phyloP scores from a whole-genome alignment of 2,888 invertebrate genomes.

The Andrena chrysosceles region DNA sequence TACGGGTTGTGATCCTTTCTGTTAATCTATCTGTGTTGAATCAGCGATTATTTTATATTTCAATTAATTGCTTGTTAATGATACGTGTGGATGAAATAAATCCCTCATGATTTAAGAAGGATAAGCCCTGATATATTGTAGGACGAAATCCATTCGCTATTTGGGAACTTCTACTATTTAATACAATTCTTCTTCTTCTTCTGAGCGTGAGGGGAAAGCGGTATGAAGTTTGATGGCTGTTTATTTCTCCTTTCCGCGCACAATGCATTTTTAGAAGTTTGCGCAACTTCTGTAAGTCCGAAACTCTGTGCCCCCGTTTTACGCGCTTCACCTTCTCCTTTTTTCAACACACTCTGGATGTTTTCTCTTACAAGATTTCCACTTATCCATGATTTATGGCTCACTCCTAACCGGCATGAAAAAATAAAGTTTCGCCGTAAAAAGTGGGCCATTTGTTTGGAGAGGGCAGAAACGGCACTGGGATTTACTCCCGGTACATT shows the following conservation, averaged over 20 bases:
- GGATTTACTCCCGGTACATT: conserved; percentile 31
- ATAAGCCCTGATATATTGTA: neutral
- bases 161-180: neutral
- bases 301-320: conserved; percentile 9
- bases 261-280: conserved; percentile 15
- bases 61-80: too few relatives aligned
- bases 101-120: too few relatives aligned
- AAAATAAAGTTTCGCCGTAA: conserved; percentile 27
- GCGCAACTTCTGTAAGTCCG: conserved; percentile 20
- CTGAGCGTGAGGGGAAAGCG: neutral
- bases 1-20: too few relatives aligned
- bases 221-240: conserved; percentile 11
- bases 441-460: conserved; percentile 23
- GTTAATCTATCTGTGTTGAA: too few relatives aligned
- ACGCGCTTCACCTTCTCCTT: neutral
- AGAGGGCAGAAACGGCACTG: neutral
- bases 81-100: too few relatives aligned
- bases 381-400: conserved; percentile 44
- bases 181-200: neutral
- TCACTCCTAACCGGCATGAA: neutral
- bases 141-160: neutral
- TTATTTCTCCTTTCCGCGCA: conserved; percentile 11
- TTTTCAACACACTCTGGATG: neutral
- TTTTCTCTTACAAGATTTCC: conserved; percentile 31
- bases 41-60: too few relatives aligned